Conservation (phyloP, 2,113 vertebrate species). For the Ophthalmolycus amberensis region DNA sequence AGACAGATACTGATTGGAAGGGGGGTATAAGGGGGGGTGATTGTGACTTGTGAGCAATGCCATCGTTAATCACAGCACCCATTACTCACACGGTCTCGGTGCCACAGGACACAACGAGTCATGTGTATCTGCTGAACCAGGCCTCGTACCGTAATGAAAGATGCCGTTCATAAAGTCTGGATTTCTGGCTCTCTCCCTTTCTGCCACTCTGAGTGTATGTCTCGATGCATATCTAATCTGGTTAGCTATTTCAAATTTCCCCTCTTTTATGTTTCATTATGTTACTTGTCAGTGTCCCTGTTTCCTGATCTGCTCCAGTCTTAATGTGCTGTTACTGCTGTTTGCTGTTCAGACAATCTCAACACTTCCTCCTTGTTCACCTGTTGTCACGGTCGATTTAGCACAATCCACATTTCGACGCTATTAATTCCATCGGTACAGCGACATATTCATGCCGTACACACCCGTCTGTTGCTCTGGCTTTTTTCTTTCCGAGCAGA, state of each 20-base stretch:
- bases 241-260: neutral
- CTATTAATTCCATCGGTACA: neutral
- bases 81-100: constrained; percentile 58
- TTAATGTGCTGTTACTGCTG: neutral
- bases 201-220: neutral
- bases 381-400: constrained; percentile 20
- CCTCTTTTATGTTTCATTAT: neutral
- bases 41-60: constrained; percentile 58
- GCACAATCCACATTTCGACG: constrained; percentile 20
- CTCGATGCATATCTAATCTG: constrained; percentile 1
- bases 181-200: constrained; percentile 6
- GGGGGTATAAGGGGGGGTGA: neutral
- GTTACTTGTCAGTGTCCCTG: neutral
- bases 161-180: constrained; percentile 22
- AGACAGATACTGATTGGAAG: constrained; percentile 64
- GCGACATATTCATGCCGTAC: neutral
- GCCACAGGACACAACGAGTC: constrained; percentile 45
- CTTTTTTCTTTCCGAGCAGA: neutral
- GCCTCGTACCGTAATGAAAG: constrained; percentile 17
- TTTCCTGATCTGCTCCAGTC: neutral
- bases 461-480: neutral
- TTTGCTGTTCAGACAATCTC: neutral
- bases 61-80: constrained; percentile 62
- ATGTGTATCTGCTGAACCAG: constrained; percentile 30
- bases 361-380: constrained; percentile 12